These are phyloP conservation scores for Nephrocerus scutellatus DNA, from an alignment of 2,888 invertebrate species.

Conservation along the genomic window DNA sequence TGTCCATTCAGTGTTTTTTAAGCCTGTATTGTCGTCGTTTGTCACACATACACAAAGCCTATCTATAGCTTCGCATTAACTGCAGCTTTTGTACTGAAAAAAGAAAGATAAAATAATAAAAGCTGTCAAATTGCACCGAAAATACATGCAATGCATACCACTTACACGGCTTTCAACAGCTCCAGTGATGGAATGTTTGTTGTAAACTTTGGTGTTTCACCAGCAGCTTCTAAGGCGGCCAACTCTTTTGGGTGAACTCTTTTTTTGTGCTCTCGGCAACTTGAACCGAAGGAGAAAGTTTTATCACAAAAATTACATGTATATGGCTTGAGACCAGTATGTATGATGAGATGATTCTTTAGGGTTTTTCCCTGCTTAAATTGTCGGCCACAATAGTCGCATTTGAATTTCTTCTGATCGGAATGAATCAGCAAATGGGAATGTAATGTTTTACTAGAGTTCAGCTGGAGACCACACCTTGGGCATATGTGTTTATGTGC, in stretches of 20 bases:
- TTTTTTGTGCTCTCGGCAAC: conserved; percentile 46
- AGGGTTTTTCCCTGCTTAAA: conserved; percentile 46
- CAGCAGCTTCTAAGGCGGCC: conserved; percentile 43
- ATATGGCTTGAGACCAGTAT: conserved; percentile 45
- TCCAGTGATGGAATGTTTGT: conserved; percentile 45
- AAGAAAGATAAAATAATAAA: conserved; percentile 1
- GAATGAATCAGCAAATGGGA: conserved; percentile 48
- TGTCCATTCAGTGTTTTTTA: no score
- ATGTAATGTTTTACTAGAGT: conserved; percentile 48
- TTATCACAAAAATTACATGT: conserved; percentile 45
- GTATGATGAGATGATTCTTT: conserved; percentile 45
- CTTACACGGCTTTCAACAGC: conserved; percentile 43
- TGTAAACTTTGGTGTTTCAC: conserved; percentile 32
- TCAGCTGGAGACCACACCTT: conserved; percentile 44
- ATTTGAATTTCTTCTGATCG: conserved; percentile 41
- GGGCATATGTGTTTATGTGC: conserved; percentile 45
- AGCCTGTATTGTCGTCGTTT: no score
- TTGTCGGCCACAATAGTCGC: conserved; percentile 41
- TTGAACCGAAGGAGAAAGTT: conserved; percentile 46
- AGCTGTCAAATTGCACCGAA: no score
- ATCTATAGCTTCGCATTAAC: conserved; percentile 38
- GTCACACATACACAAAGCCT: no score
- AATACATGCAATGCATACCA: no score
- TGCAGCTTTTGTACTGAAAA: conserved; percentile 34
- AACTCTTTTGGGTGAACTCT: conserved; percentile 43